Conservation (phyloP, 64 coral and sea anemone species). For the Hydrozoanthus tunicans region DNA sequence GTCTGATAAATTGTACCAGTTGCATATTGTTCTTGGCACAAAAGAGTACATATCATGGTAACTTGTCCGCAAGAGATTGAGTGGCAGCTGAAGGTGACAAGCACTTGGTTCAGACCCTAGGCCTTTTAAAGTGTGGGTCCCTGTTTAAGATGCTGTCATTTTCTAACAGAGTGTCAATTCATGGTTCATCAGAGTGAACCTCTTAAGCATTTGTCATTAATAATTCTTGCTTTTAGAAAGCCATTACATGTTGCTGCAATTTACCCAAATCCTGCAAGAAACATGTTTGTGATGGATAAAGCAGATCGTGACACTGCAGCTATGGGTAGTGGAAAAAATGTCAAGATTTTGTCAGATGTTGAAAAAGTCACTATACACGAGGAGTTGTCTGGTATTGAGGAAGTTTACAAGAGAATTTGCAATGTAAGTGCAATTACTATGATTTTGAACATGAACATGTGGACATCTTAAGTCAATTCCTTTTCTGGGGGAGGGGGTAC, state of each 20-base stretch:
- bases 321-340: not conserved
- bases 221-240: not conserved
- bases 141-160: too few relatives aligned
- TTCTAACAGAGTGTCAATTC: not conserved
- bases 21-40: too few relatives aligned
- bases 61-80: too few relatives aligned
- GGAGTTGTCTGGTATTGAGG: conserved; percentile 43
- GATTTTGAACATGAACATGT: too few relatives aligned
- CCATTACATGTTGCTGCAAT: conserved; percentile 42
- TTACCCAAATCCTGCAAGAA: conserved; percentile 6
- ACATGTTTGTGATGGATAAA: not conserved
- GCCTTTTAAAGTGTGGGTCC: too few relatives aligned
- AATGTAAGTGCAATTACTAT: not conserved
- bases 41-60: too few relatives aligned
- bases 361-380: conserved; percentile 42
- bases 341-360: conserved; percentile 53
- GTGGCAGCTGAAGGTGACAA: too few relatives aligned
- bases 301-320: conserved; percentile 11
- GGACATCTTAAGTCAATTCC: too few relatives aligned
- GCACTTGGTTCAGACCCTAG: too few relatives aligned
- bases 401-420: conserved; percentile 47
- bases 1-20: too few relatives aligned
- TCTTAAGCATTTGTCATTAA: not conserved
- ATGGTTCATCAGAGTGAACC: too few relatives aligned
- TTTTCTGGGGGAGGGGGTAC: too few relatives aligned